Percentiles rank a stretch among this genome's conserved stretches.
Conservation (phyloP, 2,113 vertebrate genomes). For the Leucosticte australis region DNA sequence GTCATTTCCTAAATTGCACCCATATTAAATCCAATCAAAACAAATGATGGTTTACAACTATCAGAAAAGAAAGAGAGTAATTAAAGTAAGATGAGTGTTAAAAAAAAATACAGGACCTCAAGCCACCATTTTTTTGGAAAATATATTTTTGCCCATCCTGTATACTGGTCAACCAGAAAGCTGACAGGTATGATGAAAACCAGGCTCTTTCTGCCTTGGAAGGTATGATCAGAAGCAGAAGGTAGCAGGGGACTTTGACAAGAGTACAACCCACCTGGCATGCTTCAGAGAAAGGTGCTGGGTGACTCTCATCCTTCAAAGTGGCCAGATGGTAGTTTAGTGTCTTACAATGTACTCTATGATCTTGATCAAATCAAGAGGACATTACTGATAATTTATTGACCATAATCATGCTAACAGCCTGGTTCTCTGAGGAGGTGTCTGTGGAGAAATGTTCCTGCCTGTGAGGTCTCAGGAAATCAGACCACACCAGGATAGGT, state of each 20-base stretch:
- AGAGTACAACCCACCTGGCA: neutral
- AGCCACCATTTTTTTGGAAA: neutral
- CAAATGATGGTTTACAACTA: neutral
- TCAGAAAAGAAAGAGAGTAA: neutral
- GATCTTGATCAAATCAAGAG: neutral
- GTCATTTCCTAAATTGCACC: neutral
- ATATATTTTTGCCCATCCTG: neutral
- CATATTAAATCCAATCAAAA: neutral
- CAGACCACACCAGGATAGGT: neutral
- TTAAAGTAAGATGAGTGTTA: neutral
- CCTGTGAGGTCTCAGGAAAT: neutral
- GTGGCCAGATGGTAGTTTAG: neutral
- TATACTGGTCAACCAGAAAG: neutral
- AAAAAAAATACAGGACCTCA: neutral
- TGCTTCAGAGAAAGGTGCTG: fast-evolving
- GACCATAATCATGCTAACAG: neutral
- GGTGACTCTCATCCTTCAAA: neutral
- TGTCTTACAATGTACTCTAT: neutral
- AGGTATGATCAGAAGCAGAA: neutral
- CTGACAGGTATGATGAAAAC: neutral
- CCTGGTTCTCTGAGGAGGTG: neutral
- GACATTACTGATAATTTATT: neutral
- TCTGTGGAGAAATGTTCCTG: neutral
- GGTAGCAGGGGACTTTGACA: neutral
- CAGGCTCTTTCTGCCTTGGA: neutral